Percentiles rank a stretch among this genome's conserved stretches.
Conservation (phyloP, 2,888 invertebrate species). For the Atherix ibis region DNA sequence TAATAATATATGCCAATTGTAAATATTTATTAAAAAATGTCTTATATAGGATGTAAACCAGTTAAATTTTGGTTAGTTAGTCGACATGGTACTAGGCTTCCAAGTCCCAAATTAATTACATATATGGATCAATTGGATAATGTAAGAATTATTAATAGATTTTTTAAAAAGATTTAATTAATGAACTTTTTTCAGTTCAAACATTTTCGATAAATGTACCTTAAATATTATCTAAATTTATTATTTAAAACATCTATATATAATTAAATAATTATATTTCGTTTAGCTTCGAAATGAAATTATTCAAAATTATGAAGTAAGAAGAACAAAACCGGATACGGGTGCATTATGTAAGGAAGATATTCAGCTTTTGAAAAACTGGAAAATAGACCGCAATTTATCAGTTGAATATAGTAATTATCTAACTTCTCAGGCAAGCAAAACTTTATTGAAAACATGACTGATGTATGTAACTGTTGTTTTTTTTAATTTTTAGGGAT, state of each 20-base stretch:
- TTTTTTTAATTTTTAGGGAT: slow-evolving; percentile 28
- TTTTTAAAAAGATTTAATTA: background rate
- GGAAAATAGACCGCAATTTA: slow-evolving; percentile 49
- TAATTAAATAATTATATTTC: slow-evolving; percentile 3
- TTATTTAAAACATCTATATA: too few species aligned
- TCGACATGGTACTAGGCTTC: slow-evolving; percentile 54
- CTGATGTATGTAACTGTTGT: slow-evolving; percentile 1
- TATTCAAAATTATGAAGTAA: slow-evolving; percentile 44
- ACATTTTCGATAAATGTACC: too few species aligned
- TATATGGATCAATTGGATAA: slow-evolving; percentile 39
- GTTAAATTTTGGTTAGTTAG: slow-evolving; percentile 55
- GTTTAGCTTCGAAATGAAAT: slow-evolving; percentile 38
- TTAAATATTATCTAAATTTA: too few species aligned
- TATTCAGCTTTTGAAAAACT: slow-evolving; percentile 44
- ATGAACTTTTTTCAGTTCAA: too few species aligned
- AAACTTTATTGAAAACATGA: slow-evolving; percentile 3
- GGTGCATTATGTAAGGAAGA: slow-evolving; percentile 52
- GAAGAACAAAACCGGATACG: slow-evolving; percentile 32
- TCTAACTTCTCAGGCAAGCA: slow-evolving; percentile 35
- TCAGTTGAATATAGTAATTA: slow-evolving; percentile 40
- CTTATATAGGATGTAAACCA: slow-evolving; percentile 53
- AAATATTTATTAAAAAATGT: background rate
- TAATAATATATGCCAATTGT: background rate
- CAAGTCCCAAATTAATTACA: slow-evolving; percentile 38
- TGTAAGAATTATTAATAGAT: slow-evolving; percentile 22